Conservation (phyloP, 2,888 invertebrate genomes). For the Lomographa bimaculata region DNA sequence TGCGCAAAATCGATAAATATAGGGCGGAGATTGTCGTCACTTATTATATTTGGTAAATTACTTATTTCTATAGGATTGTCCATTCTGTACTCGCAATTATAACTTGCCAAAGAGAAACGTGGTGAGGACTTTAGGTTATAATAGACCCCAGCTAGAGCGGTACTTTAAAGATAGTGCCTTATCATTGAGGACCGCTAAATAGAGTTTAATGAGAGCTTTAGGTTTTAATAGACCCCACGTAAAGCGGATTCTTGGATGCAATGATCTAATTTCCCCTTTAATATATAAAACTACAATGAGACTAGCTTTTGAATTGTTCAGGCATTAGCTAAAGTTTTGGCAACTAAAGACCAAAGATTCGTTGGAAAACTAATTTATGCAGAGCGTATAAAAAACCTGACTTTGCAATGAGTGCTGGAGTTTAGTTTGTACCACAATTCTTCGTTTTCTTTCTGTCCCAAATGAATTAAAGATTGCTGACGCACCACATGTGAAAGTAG, state of each 20-base stretch:
- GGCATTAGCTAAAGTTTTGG: neutral
- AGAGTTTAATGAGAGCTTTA: neutral
- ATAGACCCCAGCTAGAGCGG: too few relatives aligned
- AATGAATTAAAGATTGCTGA: neutral
- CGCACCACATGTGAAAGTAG: neutral
- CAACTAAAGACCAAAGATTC: neutral
- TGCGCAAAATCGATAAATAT: too few relatives aligned
- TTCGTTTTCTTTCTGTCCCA: neutral
- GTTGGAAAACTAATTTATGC: neutral
- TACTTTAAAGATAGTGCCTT: neutral
- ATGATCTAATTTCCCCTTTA: neutral
- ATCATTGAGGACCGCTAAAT: neutral
- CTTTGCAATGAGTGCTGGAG: conserved; percentile 1
- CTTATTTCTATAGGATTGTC: too few relatives aligned
- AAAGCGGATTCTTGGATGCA: neutral
- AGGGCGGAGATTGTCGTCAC: too few relatives aligned
- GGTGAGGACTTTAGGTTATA: too few relatives aligned
- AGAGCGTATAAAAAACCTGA: neutral
- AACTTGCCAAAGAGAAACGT: too few relatives aligned
- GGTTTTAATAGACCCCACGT: neutral
- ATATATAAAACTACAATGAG: neutral
- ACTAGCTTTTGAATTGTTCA: neutral
- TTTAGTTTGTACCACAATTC: neutral
- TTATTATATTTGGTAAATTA: too few relatives aligned
- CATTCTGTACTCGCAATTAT: too few relatives aligned